phyloP scores from a whole-genome alignment of 2,113 vertebrate species.

The Hylia prasina region DNA sequence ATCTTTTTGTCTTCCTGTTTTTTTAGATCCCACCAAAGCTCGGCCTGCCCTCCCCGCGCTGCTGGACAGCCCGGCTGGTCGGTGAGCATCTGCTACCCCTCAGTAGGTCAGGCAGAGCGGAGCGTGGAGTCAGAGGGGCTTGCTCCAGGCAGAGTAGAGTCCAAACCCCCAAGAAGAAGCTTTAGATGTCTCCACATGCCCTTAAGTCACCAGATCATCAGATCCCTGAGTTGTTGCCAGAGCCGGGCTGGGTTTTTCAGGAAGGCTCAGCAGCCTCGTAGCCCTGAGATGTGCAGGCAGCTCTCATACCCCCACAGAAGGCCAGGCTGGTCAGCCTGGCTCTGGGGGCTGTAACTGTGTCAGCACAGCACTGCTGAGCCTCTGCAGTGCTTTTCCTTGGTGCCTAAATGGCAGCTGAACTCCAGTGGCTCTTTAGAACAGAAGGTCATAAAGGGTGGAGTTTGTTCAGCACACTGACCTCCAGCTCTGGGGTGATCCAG shows the following conservation, averaged over 20 bases:
- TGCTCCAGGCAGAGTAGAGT: neutral
- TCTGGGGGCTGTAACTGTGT: neutral
- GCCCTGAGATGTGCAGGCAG: neutral
- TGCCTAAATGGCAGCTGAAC: neutral
- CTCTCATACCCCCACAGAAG: neutral
- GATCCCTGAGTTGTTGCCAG: neutral
- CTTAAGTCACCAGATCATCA: neutral
- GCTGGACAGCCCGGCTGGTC: slow-evolving; percentile 20
- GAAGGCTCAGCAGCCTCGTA: neutral
- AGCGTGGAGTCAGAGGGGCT: neutral
- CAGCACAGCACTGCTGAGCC: neutral
- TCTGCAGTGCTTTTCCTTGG: neutral
- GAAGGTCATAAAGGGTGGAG: neutral
- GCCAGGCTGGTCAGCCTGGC: neutral
- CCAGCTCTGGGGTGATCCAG: neutral
- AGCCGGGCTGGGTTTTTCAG: neutral
- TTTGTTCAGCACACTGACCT: neutral
- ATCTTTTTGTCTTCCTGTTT: neutral
- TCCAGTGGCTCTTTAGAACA: neutral
- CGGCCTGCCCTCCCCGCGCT: neutral
- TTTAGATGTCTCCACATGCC: neutral
- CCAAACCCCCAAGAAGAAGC: neutral
- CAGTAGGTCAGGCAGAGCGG: neutral
- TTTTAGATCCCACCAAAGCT: slow-evolving; percentile 16
- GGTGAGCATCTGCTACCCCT: slow-evolving; percentile 45